Evolutionary conservation across 2,797 vertebrate genomes (phyloP).

Genomic region (Enoplosus armatus): DNA sequence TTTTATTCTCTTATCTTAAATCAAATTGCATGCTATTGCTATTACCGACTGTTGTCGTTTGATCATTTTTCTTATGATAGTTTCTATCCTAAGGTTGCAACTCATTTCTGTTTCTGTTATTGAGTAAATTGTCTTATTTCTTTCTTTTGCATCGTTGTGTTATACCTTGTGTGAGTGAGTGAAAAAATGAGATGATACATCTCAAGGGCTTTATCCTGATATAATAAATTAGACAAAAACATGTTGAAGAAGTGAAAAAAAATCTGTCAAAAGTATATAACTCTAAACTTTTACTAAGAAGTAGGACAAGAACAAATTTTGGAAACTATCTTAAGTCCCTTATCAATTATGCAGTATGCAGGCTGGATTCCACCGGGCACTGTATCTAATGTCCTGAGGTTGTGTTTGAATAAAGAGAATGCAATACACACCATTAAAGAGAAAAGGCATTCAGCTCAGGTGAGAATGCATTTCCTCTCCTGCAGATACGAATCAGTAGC

Average conservation of each 20-base stretch:
- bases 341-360: conserved; percentile 53
- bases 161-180: too few species aligned
- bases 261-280: conserved; percentile 11
- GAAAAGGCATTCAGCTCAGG: conserved; percentile 53
- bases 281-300: conserved; percentile 16
- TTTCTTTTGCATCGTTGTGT: too few species aligned
- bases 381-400: conserved; percentile 34
- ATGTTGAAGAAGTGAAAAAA: neutral
- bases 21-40: neutral
- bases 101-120: neutral
- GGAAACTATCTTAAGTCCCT: conserved; percentile 30
- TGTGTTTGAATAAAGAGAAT: conserved; percentile 46
- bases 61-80: neutral
- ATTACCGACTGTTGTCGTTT: neutral
- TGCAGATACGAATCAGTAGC: conserved; percentile 49
- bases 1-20: neutral
- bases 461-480: conserved; percentile 51
- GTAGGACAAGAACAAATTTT: conserved; percentile 20
- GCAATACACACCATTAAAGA: conserved; percentile 42
- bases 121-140: neutral
- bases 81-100: neutral
- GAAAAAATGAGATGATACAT: too few species aligned
- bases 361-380: conserved; percentile 20
- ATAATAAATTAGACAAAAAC: neutral
- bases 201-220: neutral